Percentiles rank a stretch among this genome's conserved stretches.
phyloP scores from a whole-genome alignment of 1,140 invertebrate species.

The Tribolium madens region DNA sequence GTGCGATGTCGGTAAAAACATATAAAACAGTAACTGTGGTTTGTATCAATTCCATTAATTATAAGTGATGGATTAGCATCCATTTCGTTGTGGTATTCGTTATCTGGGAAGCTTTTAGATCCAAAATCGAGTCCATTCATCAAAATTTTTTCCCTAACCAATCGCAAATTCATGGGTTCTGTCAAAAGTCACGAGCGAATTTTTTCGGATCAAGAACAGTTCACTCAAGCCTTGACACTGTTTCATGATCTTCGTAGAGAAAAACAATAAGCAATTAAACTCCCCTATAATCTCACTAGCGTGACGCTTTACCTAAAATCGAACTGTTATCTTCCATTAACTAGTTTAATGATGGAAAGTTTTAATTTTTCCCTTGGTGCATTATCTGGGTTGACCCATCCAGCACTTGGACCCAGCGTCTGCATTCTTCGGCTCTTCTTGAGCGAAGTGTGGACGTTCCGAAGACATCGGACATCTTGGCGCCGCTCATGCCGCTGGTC shows the following conservation, averaged over 20 bases:
- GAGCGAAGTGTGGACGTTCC: constrained; percentile 38
- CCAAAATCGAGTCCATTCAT: background rate
- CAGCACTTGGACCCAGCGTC: constrained; percentile 9
- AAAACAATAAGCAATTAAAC: background rate
- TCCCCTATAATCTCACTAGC: background rate
- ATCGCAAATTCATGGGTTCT: background rate
- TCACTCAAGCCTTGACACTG: background rate
- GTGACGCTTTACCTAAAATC: background rate
- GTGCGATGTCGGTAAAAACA: background rate
- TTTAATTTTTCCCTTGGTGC: no score
- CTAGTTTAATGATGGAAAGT: background rate
- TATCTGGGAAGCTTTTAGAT: background rate
- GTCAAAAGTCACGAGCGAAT: background rate
- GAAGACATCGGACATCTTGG: constrained; percentile 48
- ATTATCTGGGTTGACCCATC: background rate
- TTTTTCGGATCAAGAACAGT: no score
- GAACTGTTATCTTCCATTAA: background rate
- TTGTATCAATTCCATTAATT: background rate
- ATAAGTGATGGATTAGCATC: background rate
- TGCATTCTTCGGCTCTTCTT: constrained; percentile 29
- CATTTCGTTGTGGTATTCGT: background rate
- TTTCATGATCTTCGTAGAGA: background rate
- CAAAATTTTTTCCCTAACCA: background rate
- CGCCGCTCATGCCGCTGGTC: constrained; percentile 45
- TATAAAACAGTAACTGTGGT: background rate